Evolutionary conservation across 2,113 vertebrate species (phyloP), one percentile per base, ranked within the genome.

Genomic region (Piprites chloris): DNA sequence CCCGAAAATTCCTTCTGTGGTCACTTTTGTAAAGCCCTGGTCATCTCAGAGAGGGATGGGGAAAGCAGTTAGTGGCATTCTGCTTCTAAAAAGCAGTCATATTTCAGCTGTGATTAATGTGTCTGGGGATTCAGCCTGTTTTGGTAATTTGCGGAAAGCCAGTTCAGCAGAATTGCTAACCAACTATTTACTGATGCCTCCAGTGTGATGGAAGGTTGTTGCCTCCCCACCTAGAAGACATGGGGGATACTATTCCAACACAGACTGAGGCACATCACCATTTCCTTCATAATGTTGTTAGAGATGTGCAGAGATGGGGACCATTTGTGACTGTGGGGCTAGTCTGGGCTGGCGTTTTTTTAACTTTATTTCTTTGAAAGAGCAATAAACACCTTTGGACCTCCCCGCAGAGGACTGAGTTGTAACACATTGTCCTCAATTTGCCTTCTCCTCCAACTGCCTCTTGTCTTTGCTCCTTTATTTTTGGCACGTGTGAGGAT

Each of bases 1-100:
- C 10, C 12, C 63, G 55, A 53, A 89, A 24, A 94, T 94, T 95
- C 93, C 66, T 93, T 35, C 90, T 90, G 96, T 61, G 92, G 91
- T 93, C 76, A 41, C 62, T 87, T 93, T 68, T 7, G 2, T 85
- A 74, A 93, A 65, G 30, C 53, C 47, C 42, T 85, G 79, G 52
- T 92, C 63, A 37, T 44, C 65, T 82, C 0, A 0, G 53, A 75
- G 27, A 76, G 53, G 33, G n/a, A 41, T 2, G 0, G 28, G 39
- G 67, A 88, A 81, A 80, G 58, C 52, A 46, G 78, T 65, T 81
- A 74, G 89, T 73, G 73, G 66, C 42, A 67, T 72, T 59, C n/a
- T 49, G 50, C 53, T 63, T 77, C 49, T 76, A 55, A 77, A 93
- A 41, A 74, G 42, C n/a, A 77, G 85, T 69, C 67, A 11, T 44